Percentiles rank a stretch among this genome's conserved stretches.
Conservation (phyloP, 2,888 invertebrate species). For the Therioaphis trifolii region DNA sequence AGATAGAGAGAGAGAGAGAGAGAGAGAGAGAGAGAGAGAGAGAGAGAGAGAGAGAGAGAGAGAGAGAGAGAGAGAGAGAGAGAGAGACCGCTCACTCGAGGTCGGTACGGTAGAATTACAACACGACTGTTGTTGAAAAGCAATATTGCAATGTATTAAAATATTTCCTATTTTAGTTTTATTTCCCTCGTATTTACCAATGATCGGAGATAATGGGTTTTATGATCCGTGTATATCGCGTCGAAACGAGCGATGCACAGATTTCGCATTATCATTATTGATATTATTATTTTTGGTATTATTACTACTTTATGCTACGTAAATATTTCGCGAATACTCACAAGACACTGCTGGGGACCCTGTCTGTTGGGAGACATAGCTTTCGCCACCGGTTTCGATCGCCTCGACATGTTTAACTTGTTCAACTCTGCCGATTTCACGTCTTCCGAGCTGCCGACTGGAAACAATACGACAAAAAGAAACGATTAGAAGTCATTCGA, state of each 20-base stretch:
- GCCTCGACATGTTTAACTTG: conserved; percentile 61
- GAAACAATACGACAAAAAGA: conserved; percentile 65
- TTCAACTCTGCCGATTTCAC: conserved; percentile 56
- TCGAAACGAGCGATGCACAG: not conserved
- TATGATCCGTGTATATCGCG: not conserved
- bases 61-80: too few relatives aligned
- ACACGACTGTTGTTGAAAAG: too few relatives aligned
- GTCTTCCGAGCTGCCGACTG: conserved; percentile 72
- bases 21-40: too few relatives aligned
- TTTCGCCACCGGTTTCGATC: conserved; percentile 79
- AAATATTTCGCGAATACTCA: conserved; percentile 69
- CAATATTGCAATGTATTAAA: conserved; percentile 24
- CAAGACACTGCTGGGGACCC: conserved; percentile 93
- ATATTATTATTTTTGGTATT: not conserved
- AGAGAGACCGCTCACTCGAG: too few relatives aligned
- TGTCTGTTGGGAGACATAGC: conserved; percentile 89
- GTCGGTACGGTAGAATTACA: too few relatives aligned
- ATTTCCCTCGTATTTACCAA: conserved; percentile 38
- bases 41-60: too few relatives aligned
- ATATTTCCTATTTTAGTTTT: conserved; percentile 23
- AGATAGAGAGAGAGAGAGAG: too few relatives aligned
- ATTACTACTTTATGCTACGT: not conserved
- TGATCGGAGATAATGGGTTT: conserved; percentile 9
- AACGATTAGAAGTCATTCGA: not conserved
- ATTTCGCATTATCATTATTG: not conserved